Conservation (phyloP, 2,113 vertebrate genomes). For the Telmatochromis sp. region DNA sequence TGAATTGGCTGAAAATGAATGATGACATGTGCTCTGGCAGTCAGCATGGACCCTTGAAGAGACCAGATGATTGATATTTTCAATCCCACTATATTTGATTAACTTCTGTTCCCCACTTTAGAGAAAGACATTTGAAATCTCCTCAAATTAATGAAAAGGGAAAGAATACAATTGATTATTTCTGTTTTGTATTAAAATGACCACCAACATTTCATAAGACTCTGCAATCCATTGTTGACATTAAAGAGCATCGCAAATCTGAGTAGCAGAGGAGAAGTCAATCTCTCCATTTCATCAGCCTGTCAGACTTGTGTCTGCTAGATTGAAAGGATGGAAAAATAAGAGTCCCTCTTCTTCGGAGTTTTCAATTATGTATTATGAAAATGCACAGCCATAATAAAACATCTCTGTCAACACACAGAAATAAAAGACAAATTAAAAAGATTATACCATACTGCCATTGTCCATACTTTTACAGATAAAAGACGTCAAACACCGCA, state of each 20-base stretch:
- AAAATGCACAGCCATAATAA: background rate
- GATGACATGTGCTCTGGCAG: constrained; percentile 25
- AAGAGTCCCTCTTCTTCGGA: background rate
- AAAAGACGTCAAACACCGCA: background rate
- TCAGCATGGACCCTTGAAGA: constrained; percentile 7
- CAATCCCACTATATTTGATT: constrained; percentile 60
- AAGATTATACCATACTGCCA: background rate
- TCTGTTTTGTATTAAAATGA: background rate
- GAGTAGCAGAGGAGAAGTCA: background rate
- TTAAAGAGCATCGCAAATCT: background rate
- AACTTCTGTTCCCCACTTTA: constrained; percentile 31
- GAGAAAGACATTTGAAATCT: background rate
- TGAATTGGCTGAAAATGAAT: constrained; percentile 61
- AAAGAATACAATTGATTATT: background rate
- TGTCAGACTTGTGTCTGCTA: background rate
- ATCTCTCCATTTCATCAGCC: background rate
- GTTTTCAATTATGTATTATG: background rate
- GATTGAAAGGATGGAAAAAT: background rate
- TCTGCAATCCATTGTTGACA: background rate
- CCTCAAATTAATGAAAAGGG: background rate
- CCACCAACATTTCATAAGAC: background rate
- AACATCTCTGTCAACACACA: background rate
- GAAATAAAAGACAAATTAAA: background rate
- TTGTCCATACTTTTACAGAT: background rate
- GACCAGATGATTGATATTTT: constrained; percentile 58